Conservation (phyloP, 2,113 vertebrate species). For the Coturnix japonica region DNA sequence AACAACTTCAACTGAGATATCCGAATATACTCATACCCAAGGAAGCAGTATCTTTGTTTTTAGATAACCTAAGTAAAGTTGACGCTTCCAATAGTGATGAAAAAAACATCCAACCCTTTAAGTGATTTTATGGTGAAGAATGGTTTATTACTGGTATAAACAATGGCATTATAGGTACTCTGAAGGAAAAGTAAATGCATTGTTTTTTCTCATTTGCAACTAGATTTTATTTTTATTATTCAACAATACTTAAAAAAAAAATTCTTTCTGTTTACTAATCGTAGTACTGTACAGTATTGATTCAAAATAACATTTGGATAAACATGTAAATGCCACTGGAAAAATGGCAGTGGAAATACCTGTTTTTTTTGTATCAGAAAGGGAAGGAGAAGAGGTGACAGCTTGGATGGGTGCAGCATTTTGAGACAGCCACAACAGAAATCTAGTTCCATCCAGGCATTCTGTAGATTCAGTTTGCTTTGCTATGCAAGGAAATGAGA, state of each 20-base stretch:
- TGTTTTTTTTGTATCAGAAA: background rate
- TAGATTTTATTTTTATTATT: background rate
- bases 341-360: background rate
- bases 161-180: background rate
- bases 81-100: background rate
- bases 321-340: background rate
- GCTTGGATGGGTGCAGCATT: background rate
- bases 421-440: background rate
- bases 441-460: background rate
- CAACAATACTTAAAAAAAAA: background rate
- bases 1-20: background rate
- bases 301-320: background rate
- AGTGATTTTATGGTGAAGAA: background rate
- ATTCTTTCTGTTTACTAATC: background rate
- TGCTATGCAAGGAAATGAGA: background rate
- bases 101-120: background rate
- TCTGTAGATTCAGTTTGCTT: background rate
- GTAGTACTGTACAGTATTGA: background rate
- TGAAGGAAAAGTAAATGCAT: background rate
- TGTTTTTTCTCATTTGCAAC: background rate
- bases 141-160: background rate
- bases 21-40: background rate
- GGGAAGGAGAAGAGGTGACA: background rate
- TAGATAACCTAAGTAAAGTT: background rate
- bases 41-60: background rate